A percentile compares a stretch with the other conserved stretches of the same genome.
phyloP scores from a whole-genome alignment of 1,140 invertebrate species.

The Heliconius hermathena region DNA sequence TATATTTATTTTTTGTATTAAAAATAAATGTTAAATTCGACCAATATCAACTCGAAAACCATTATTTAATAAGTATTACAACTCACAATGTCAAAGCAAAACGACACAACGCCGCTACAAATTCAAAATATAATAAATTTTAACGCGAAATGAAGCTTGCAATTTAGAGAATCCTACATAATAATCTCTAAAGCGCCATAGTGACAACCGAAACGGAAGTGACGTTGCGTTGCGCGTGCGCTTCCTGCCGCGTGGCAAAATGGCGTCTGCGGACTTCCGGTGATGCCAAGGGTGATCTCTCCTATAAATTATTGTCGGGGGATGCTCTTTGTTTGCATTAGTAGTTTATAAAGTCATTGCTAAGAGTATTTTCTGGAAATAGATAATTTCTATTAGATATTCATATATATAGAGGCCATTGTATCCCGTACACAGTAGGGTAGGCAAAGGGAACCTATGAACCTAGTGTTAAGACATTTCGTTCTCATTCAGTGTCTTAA shows the following conservation, averaged over 20 bases:
- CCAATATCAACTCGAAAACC: too few relatives aligned
- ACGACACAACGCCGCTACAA: conserved; percentile 27
- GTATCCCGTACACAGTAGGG: too few relatives aligned
- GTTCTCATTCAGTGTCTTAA: too few relatives aligned
- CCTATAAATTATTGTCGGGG: conserved; percentile 62
- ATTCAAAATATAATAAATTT: conserved; percentile 42
- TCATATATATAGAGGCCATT: not conserved
- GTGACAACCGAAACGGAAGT: conserved; percentile 63
- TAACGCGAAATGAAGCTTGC: conserved; percentile 41
- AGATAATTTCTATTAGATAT: not conserved
- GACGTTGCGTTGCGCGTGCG: conserved; percentile 67
- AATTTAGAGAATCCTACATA: conserved; percentile 55
- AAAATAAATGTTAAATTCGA: too few relatives aligned
- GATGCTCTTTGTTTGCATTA: conserved; percentile 59
- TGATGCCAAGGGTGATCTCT: conserved; percentile 52
- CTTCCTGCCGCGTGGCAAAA: conserved; percentile 74
- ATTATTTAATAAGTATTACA: not conserved
- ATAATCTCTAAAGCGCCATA: conserved; percentile 63
- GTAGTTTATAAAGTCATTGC: conserved; percentile 57
- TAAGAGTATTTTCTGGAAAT: not conserved
- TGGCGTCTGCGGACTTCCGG: conserved; percentile 63
- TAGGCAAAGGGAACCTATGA: too few relatives aligned
- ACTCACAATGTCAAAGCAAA: conserved; percentile 35
- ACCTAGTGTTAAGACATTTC: too few relatives aligned
- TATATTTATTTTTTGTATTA: too few relatives aligned